Evolutionary conservation across 2,888 invertebrate species (phyloP), one percentile per base, ranked within the genome.

Genomic region (Pandemis cinnamomeana): DNA sequence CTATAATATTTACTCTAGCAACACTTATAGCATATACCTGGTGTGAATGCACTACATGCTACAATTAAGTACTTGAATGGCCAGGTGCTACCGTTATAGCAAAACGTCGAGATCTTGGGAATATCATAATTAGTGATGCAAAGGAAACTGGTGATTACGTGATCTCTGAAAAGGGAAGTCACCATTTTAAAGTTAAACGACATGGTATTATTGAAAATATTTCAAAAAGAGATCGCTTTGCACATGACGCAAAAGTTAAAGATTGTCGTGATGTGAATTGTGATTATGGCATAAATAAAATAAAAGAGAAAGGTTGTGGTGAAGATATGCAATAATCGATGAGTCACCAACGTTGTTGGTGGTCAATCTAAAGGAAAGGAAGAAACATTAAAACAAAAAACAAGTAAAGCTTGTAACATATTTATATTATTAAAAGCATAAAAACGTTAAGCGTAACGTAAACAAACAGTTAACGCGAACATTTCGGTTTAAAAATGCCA

Each of bases 51-150:
- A 84, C 84, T 77, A 80, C 71, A 76, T 78, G 78, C 81, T 80
- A 81, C 86, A 80, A 86, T 87, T 85, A 85, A 83, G 81, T 82
- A 78, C 83, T 85, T 84, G 80, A 88, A 89, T 87, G 87, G 89
- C 87, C 86, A 89, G 84, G 84, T 80, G 75, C 80, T 74, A 81
- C 83, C 73, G 73, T 70, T 70, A 74, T 5, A 58, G 68, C 68
- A 69, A 69, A 73, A 64, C 68, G 58, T 27, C 27, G 5, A 20
- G 8, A 44, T 64, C n/a, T 60, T 67, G 41, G 41, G 51, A 70
- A 70, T 46, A 74, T 74, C 20, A 67, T 70, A 66, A 51, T 74
- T 61, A 67, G 36, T 27, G 15, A 53, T 70, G 64, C 11, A 58
- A 51, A 74, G 73, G 73, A 74, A 67, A 61, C 60, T 3, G 66